These are phyloP conservation scores for Mormyrus hasselquistii DNA, from an alignment of 2,797 vertebrate species.

Conservation along the genomic window DNA sequence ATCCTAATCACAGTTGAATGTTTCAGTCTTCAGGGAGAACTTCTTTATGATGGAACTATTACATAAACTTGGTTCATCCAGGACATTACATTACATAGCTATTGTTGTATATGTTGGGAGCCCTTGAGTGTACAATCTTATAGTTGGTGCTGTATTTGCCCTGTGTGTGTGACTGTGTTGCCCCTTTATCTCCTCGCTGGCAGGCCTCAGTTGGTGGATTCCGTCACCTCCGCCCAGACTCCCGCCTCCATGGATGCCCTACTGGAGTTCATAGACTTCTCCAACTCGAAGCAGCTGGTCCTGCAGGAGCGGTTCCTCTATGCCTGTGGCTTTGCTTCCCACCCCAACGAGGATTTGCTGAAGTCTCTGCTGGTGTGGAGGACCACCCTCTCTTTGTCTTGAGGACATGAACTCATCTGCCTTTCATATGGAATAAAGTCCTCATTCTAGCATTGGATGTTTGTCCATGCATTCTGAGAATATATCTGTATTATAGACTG, in stretches of 20 bases:
- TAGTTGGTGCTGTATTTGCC: background rate
- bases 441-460: background rate
- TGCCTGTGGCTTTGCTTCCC: conserved; percentile 88
- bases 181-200: conserved; percentile 6
- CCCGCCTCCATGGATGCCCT: conserved; percentile 77
- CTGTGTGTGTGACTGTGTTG: background rate
- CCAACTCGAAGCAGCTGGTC: conserved; percentile 64
- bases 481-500: background rate
- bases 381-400: background rate
- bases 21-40: background rate
- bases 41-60: background rate
- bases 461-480: background rate
- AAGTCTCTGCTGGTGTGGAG: conserved; percentile 77
- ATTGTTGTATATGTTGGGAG: background rate
- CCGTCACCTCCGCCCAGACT: conserved; percentile 86
- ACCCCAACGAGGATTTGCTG: conserved; percentile 80
- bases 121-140: background rate
- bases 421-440: background rate
- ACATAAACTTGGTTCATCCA: background rate
- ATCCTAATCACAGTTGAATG: background rate
- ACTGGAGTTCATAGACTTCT: conserved; percentile 87
- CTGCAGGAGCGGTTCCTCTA: conserved; percentile 94
- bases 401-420: background rate
- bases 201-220: conserved; percentile 90
- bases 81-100: background rate